Evolutionary conservation across 2,888 invertebrate genomes (phyloP), one percentile per base, ranked within the genome.

Genomic region (Calliphora vomitoria): DNA sequence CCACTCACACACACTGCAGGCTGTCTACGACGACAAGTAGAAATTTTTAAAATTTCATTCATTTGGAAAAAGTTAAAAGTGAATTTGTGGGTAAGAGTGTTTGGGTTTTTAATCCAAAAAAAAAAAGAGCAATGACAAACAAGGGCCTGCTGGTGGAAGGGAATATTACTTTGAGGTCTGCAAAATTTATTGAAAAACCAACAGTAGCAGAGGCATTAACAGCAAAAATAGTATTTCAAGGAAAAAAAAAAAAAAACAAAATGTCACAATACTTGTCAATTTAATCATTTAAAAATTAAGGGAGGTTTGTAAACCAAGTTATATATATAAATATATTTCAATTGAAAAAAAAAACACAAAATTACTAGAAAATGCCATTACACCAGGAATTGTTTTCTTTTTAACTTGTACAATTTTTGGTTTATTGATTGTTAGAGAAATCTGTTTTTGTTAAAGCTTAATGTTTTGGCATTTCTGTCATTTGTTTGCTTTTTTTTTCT

Each of bases 51-150:
- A 80, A 80, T 80, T 69, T 71, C 64, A 82, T 83, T 86, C 71
- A 86, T 79, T 82, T 86, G 64, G 86, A 86, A 76, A 80, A 83
- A 80, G 72, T 80, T 86, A 80, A 86, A 86, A 86, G 64, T 83
- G 75, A 76, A 76, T 80, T 83, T 80, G 31, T 79, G 38, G 79
- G 13, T 13, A 44, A 44, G 44, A 44, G 44, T 11, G 50, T 53
- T n/a, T 47, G 44, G 47, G 38, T 64, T 72, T 64, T 80, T 86
- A 78, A 80, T 76, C 74, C 69, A 71, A 71, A 58, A 3, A n/a
- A 25, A 8, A 85, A 71, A 80, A 71, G 35, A 71, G 58, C 75
- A 80, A 80, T 47, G n/a, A 11, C 41, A 58, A 38, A 44, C 41
- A 58, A 50, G 55, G 13, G 50, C 25, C n/a, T 47, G 8, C 10